Conservation (phyloP, 2,888 invertebrate species). For the Ennomos erosarius region DNA sequence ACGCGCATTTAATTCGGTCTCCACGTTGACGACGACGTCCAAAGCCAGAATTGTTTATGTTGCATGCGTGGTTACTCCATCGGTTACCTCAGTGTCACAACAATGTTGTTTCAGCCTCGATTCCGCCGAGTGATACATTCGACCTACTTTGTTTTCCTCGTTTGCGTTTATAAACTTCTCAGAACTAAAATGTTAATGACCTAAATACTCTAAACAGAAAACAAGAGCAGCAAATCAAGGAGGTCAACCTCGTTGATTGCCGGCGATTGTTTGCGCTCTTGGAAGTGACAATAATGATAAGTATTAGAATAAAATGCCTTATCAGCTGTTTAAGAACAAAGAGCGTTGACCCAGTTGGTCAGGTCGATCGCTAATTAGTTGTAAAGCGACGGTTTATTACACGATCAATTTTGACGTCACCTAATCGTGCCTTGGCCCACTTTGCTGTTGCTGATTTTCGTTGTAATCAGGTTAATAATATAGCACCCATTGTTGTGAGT, state of each 20-base stretch:
- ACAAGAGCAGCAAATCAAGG: slow-evolving; percentile 35
- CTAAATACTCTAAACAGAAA: slow-evolving; percentile 54
- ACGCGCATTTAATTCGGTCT: slow-evolving; percentile 33
- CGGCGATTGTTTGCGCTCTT: slow-evolving; percentile 34
- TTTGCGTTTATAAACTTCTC: slow-evolving; percentile 62
- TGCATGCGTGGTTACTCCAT: slow-evolving; percentile 43
- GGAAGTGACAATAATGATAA: slow-evolving; percentile 19
- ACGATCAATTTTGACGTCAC: slow-evolving; percentile 63
- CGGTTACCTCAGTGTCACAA: slow-evolving; percentile 54
- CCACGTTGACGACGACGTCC: slow-evolving; percentile 1
- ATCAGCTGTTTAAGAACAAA: slow-evolving; percentile 63
- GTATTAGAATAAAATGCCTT: slow-evolving; percentile 50
- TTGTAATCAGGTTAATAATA: slow-evolving; percentile 52
- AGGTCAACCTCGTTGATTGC: slow-evolving; percentile 39
- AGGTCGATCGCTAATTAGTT: slow-evolving; percentile 61
- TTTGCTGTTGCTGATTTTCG: slow-evolving; percentile 52
- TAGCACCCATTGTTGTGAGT: slow-evolving; percentile 28
- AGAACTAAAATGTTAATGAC: slow-evolving; percentile 77
- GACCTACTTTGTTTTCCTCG: slow-evolving; percentile 79
- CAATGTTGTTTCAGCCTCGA: slow-evolving; percentile 64
- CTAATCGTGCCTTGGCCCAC: slow-evolving; percentile 68
- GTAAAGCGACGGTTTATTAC: slow-evolving; percentile 52
- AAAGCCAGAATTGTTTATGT: slow-evolving; percentile 35
- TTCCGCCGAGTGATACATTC: slow-evolving; percentile 46
- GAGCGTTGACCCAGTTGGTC: slow-evolving; percentile 75